A percentile compares a stretch with the other conserved stretches of the same genome.
These are phyloP conservation scores for Neocrepidodera transversa DNA, from an alignment of 2,888 invertebrate species.

Conservation along the genomic window DNA sequence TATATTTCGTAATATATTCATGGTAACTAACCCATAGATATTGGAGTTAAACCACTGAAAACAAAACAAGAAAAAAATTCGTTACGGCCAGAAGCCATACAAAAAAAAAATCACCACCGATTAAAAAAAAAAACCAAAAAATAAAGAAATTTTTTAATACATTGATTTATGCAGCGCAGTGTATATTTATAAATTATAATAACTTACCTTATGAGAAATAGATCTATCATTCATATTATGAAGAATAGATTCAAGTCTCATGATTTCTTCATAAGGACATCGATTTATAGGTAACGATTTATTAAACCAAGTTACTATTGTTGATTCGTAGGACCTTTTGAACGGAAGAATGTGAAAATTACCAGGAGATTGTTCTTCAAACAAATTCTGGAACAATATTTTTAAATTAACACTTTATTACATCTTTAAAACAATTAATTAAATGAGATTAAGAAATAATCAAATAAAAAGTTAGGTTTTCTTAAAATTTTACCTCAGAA, in stretches of 20 bases:
- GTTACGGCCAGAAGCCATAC: no score
- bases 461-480: neutral
- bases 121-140: neutral
- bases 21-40: no score
- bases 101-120: neutral
- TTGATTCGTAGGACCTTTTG: constrained; percentile 68
- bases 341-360: constrained; percentile 79
- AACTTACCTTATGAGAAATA: constrained; percentile 61
- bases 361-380: constrained; percentile 76
- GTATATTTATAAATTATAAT: no score
- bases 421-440: no score
- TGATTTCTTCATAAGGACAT: constrained; percentile 82
- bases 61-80: no score
- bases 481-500: no score
- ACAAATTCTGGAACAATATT: constrained; percentile 65
- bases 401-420: no score
- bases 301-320: constrained; percentile 82
- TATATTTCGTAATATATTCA: no score
- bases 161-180: no score
- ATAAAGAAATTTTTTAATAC: neutral
- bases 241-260: constrained; percentile 73
- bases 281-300: constrained; percentile 74
- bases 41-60: no score
- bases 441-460: no score
- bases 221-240: constrained; percentile 64